Evolutionary conservation across 2,113 vertebrate genomes (phyloP).

Genomic region (Anarhynchus alexandrinus): DNA sequence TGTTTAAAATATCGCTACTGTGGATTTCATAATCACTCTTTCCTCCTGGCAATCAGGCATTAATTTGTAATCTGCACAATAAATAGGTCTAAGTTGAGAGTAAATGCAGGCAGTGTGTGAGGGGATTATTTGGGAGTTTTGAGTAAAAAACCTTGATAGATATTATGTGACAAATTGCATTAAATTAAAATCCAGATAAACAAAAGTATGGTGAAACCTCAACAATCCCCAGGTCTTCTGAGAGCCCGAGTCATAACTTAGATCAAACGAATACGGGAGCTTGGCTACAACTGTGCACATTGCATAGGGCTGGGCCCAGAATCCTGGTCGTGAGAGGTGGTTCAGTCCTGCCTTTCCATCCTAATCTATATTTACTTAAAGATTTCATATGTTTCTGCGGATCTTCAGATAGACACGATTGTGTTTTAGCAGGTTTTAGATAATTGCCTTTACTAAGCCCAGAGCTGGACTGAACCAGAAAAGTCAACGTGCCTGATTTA

Average conservation of each 20-base stretch:
- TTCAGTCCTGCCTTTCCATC: not conserved
- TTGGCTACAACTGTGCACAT: not conserved
- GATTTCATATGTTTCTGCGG: not conserved
- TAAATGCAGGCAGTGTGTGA: not conserved
- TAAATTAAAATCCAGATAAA: not conserved
- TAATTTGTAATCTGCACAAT: not conserved
- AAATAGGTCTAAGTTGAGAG: not conserved
- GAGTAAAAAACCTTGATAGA: not conserved
- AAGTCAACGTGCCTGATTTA: not conserved
- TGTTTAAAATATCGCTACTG: not conserved
- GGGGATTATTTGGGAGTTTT: not conserved
- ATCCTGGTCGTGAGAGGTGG: not conserved
- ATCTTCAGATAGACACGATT: not conserved
- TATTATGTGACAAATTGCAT: not conserved
- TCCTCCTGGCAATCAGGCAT: not conserved
- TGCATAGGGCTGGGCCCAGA: not conserved
- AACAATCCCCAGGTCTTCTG: not conserved
- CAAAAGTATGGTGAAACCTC: not conserved
- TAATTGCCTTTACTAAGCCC: not conserved
- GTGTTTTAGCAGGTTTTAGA: not conserved
- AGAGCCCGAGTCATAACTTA: not conserved
- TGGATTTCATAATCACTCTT: not conserved
- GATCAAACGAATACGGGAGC: not conserved
- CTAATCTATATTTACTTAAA: not conserved
- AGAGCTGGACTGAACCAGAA: constrained; percentile 1